Evolutionary conservation across 2,888 invertebrate genomes (phyloP), one percentile per base, ranked within the genome.

Genomic region (Rhagonycha lutea): DNA sequence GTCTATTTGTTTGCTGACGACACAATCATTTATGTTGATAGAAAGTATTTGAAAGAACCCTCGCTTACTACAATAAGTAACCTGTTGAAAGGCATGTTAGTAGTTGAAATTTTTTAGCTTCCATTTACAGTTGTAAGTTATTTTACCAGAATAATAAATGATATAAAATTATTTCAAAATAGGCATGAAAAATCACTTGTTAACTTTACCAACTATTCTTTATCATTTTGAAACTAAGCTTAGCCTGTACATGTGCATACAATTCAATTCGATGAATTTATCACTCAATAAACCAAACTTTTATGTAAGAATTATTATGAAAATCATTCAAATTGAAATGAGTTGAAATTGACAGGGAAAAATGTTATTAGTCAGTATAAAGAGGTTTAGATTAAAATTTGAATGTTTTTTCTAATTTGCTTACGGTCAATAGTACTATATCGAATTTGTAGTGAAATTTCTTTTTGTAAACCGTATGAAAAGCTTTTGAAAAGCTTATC

Each of bases 11-110:
- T 65, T 65, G 63, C 63, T 18, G 63, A 24, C 63, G 63, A 65
- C 63, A 24, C 63, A 23, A 24, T 65, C 63, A 65, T 65, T 65
- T 65, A 65, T 65, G 63, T 65, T 65, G 63, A 65, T 65, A 65
- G 63, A 65, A 65, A 65, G 26, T 65, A 65, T 26, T 65, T 65
- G 14, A 18, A 65, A 65, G 26, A 23, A 65, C 63, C 63, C 47
- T 47, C 47, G 47, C 47, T 47, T 47, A 47, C 47, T 47, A 47
- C 47, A 47, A 47, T 47, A 47, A 47, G 47, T 47, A 47, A 47
- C 47, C 47, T 47, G 47, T 47, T 47, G 47, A 47, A 47, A 47
- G 47, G 47, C 47, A 47, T 47, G 47, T 47, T 47, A 47, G 47
- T 47, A 47, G 47, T 47, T 47, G 47, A 47, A 47, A 47, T 47